Conservation (phyloP, 2,113 vertebrate species). For the Nibea coibor region DNA sequence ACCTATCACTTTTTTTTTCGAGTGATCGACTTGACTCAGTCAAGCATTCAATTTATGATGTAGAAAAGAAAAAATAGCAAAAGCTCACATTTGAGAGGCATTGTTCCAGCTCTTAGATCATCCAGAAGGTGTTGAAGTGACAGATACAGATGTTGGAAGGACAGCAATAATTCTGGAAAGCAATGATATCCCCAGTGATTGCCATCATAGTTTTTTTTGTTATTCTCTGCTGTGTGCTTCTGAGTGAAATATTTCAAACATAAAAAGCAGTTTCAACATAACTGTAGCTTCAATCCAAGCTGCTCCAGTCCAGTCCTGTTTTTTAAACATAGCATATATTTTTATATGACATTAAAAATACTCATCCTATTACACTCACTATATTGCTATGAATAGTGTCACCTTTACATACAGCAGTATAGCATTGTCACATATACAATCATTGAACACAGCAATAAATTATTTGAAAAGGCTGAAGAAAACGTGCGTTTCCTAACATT, state of each 20-base stretch:
- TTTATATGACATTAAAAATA: slow-evolving; percentile 52
- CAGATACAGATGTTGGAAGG: background rate
- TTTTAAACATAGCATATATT: slow-evolving; percentile 49
- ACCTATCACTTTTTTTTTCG: background rate
- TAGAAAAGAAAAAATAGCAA: background rate
- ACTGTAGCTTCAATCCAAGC: slow-evolving; percentile 11
- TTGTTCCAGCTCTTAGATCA: background rate
- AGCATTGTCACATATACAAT: slow-evolving; percentile 57
- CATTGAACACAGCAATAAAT: slow-evolving; percentile 62
- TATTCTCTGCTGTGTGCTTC: background rate
- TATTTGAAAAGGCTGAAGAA: slow-evolving; percentile 55
- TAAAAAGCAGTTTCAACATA: slow-evolving; percentile 9
- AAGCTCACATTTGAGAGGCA: background rate
- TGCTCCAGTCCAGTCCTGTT: slow-evolving; percentile 16
- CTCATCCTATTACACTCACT: slow-evolving; percentile 40
- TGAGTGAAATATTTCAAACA: slow-evolving; percentile 36
- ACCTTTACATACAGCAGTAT: slow-evolving; percentile 47
- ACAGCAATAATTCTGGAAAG: background rate
- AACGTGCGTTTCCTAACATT: slow-evolving; percentile 32
- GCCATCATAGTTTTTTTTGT: background rate
- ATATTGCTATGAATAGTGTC: slow-evolving; percentile 51
- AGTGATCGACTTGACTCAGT: background rate
- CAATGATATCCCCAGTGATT: background rate
- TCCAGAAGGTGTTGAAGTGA: background rate
- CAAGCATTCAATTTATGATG: background rate